Evolutionary conservation across 2,888 invertebrate species (phyloP), one percentile per base, ranked within the genome.

Genomic region (Hypolimnas misippus): DNA sequence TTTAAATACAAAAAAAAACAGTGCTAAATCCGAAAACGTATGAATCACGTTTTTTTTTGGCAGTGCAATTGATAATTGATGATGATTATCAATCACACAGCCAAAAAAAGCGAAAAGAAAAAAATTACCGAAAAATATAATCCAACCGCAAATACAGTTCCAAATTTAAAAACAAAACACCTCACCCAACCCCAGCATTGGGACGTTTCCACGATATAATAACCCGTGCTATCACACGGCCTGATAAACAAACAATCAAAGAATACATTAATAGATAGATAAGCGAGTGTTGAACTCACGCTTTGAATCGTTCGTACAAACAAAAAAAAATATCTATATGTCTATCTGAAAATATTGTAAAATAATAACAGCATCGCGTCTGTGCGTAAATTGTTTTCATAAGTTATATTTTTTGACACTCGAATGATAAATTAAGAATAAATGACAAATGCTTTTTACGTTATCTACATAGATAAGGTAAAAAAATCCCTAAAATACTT

Each of bases 171-270:
- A n/a, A 38, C 12, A 2, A 2, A n/a, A n/a, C n/a, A n/a, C n/a
- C n/a, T n/a, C 35, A n/a, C n/a, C 35, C n/a, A n/a, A n/a, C n/a
- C n/a, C 50, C 31, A 16, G 16, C 10, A 14, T 33, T 62, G n/a
- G 57, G 52, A 55, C 57, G 56, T 57, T 66, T 66, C 66, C 63
- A 66, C 57, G 59, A 40, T 63, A 57, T 51, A 56, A 50, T 40
- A 38, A 49, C 3, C 25, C 42, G 16, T 19, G 21, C 44, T 46
- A 46, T 56, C 29, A 21, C 46, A 49, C 29, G 14, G 29, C 25
- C n/a, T 75, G 87, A 90, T 91, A 90, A 85, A 79, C 74, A 83
- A 83, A 89, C 86, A 90, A 90, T 91, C 89, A 84, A 79, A 83
- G 87, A 88, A 89, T 81, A 87, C 83, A 88, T 87, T 86, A 84